Percentiles rank a stretch among this genome's conserved stretches.
Conservation (phyloP, 1,140 invertebrate species). For the Ylistrum balloti region DNA sequence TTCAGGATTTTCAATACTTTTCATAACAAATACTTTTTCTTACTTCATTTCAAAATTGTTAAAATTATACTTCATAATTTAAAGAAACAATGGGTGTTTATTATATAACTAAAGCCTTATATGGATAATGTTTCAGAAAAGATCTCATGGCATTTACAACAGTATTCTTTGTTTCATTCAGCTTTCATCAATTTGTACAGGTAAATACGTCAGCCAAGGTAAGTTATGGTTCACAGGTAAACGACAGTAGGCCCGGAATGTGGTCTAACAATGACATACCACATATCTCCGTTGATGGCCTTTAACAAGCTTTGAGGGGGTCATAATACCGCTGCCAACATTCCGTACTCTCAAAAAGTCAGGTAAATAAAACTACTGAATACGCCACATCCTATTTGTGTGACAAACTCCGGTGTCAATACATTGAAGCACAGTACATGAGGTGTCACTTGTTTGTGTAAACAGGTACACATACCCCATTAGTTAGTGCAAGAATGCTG, state of each 20-base stretch:
- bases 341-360: neutral
- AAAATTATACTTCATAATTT: no score
- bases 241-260: neutral
- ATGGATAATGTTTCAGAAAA: no score
- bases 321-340: conserved; percentile 23
- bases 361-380: conserved; percentile 29
- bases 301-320: conserved; percentile 30
- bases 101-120: no score
- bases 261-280: conserved; percentile 1
- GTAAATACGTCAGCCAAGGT: neutral
- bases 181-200: neutral
- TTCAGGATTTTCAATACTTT: no score
- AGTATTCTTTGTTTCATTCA: conserved; percentile 1
- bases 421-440: neutral
- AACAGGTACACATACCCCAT: conserved; percentile 3
- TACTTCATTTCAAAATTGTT: no score
- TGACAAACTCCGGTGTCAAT: conserved; percentile 1
- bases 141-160: neutral
- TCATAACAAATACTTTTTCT: no score
- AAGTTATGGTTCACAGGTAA: neutral
- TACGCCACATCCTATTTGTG: conserved; percentile 38
- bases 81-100: no score
- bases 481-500: neutral
- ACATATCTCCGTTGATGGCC: neutral
- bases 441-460: conserved; percentile 17